Conservation (phyloP, 2,888 invertebrate species). For the Clostera curtula region DNA sequence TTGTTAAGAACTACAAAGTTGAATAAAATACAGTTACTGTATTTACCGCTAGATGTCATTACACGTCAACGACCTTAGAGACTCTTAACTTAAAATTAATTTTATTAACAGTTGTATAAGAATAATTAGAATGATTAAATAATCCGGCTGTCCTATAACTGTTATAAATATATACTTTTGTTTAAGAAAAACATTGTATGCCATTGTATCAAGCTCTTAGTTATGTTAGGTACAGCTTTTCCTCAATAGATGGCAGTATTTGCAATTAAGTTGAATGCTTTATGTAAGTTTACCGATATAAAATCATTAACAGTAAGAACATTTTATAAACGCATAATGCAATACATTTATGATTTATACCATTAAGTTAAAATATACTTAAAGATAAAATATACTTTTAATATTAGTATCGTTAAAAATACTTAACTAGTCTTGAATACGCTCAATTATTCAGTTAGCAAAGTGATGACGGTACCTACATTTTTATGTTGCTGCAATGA, state of each 20-base stretch:
- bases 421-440: too few species aligned
- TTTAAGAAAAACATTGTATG: constrained; percentile 23
- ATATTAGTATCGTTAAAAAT: too few species aligned
- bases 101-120: constrained; percentile 24
- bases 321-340: constrained; percentile 1
- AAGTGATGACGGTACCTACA: too few species aligned
- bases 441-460: too few species aligned
- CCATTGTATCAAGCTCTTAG: constrained; percentile 36
- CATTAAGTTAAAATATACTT: not conserved
- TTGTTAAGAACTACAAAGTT: constrained; percentile 5
- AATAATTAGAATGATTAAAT: constrained; percentile 31
- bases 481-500: too few species aligned
- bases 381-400: too few species aligned
- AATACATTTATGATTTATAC: constrained; percentile 1
- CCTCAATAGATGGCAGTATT: constrained; percentile 40
- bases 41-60: constrained; percentile 36
- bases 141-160: constrained; percentile 26
- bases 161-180: constrained; percentile 19
- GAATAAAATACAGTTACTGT: constrained; percentile 14
- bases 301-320: constrained; percentile 4
- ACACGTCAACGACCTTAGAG: constrained; percentile 16
- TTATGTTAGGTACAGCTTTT: constrained; percentile 39
- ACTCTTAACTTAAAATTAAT: constrained; percentile 8
- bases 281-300: constrained; percentile 1
- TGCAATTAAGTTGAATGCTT: constrained; percentile 1